Conservation (phyloP, 2,888 invertebrate species). For the Trachelus iudaicus region DNA sequence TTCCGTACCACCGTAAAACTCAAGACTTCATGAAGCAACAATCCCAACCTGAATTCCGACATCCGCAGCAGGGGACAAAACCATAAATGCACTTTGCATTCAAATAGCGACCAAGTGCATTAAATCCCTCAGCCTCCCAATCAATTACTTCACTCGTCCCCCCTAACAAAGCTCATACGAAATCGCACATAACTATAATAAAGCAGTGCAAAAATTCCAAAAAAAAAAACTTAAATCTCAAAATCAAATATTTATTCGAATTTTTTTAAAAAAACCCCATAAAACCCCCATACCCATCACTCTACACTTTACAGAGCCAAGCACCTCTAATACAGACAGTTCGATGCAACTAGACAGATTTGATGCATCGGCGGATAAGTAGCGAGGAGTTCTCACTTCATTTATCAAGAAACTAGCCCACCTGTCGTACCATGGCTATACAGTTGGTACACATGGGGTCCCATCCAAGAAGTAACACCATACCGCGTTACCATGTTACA, state of each 20-base stretch:
- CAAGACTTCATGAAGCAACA: not conserved
- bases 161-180: not conserved
- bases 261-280: not conserved
- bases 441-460: not conserved
- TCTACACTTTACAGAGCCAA: not conserved
- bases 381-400: constrained; percentile 52
- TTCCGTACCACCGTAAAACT: not conserved
- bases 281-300: not conserved
- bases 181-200: not conserved
- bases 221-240: no score
- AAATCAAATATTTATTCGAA: not conserved
- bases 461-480: not conserved
- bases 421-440: constrained; percentile 34
- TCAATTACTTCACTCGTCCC: not conserved
- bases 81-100: not conserved
- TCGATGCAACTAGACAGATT: constrained; percentile 42
- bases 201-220: not conserved
- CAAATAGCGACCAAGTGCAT: not conserved
- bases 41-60: not conserved
- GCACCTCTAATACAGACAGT: not conserved
- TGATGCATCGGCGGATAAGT: constrained; percentile 54
- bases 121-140: not conserved
- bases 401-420: constrained; percentile 49
- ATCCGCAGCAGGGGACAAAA: not conserved
- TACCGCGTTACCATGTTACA: not conserved